These are phyloP conservation scores for Saguinus imperator DNA, from an alignment of 2,113 vertebrate genomes.

Conservation along the genomic window DNA sequence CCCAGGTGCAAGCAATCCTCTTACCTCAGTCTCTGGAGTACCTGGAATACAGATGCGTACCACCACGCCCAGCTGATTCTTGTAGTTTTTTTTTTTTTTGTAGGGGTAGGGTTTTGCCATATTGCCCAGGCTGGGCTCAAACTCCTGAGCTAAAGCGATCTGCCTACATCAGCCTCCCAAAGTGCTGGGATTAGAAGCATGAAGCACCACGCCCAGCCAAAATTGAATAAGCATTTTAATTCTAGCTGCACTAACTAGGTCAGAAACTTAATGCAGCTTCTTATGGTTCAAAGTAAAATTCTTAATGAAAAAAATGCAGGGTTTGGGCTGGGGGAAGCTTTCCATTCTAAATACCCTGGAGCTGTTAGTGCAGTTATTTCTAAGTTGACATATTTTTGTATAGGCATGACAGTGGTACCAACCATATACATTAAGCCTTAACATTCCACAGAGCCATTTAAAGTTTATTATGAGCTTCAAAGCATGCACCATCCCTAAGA, in stretches of 20 bases:
- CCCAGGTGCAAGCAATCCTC: no score
- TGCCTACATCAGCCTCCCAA: no score
- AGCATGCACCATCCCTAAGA: constrained; percentile 80
- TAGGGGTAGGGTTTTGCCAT: no score
- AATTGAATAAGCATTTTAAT: constrained; percentile 76
- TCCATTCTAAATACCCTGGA: constrained; percentile 82
- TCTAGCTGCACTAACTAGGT: constrained; percentile 79
- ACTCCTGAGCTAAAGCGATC: no score
- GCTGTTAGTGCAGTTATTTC: constrained; percentile 83
- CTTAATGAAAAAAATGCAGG: constrained; percentile 64
- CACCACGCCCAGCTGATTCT: no score
- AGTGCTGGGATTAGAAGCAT: no score
- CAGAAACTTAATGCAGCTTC: constrained; percentile 79
- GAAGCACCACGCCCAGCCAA: no score
- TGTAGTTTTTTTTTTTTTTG: no score
- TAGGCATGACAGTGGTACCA: constrained; percentile 82
- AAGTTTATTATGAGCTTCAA: constrained; percentile 81
- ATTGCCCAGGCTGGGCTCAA: no score
- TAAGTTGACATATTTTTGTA: constrained; percentile 81
- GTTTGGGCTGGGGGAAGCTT: background rate
- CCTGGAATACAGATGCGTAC: no score
- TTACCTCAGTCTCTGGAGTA: no score
- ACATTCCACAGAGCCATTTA: constrained; percentile 82
- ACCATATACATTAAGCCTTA: constrained; percentile 76
- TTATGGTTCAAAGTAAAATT: constrained; percentile 82